These are phyloP conservation scores for Aphelinus atriplicis DNA, from an alignment of 1,140 invertebrate genomes.

Conservation along the genomic window DNA sequence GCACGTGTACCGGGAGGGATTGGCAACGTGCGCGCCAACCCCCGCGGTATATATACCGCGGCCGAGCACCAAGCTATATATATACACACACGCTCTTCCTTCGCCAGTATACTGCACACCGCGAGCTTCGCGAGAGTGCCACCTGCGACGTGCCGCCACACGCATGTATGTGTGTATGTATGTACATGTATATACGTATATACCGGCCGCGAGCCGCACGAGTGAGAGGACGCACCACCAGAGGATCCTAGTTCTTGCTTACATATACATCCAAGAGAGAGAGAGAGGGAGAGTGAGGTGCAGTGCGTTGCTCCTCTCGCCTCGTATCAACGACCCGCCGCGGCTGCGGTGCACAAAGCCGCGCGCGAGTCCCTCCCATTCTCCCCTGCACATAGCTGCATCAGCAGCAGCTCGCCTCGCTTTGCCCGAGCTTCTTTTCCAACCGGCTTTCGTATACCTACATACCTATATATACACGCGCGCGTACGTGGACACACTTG, in stretches of 20 bases:
- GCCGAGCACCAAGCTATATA: not conserved
- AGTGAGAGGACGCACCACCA: slow-evolving; percentile 30
- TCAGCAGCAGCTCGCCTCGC: not conserved
- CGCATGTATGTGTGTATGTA: not conserved
- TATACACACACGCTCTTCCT: not conserved
- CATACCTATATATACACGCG: not conserved
- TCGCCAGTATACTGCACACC: not conserved
- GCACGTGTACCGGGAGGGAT: no score
- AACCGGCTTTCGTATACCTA: not conserved
- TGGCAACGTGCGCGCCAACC: no score
- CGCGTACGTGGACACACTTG: slow-evolving; percentile 35
- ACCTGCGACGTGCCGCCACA: no score
- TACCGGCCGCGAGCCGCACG: not conserved
- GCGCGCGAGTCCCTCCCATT: slow-evolving; percentile 14
- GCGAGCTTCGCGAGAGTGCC: no score
- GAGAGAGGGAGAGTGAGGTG: not conserved
- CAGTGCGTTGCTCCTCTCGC: slow-evolving; percentile 14
- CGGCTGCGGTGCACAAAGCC: no score
- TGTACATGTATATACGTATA: not conserved
- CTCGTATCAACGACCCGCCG: slow-evolving; percentile 24
- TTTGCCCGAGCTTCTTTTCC: slow-evolving; percentile 37
- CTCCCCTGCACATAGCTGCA: not conserved
- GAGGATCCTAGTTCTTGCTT: not conserved
- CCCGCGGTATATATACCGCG: no score
- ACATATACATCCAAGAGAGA: not conserved